These are phyloP conservation scores for Lasioglossum morio DNA, from an alignment of 2,888 invertebrate species.

Conservation along the genomic window DNA sequence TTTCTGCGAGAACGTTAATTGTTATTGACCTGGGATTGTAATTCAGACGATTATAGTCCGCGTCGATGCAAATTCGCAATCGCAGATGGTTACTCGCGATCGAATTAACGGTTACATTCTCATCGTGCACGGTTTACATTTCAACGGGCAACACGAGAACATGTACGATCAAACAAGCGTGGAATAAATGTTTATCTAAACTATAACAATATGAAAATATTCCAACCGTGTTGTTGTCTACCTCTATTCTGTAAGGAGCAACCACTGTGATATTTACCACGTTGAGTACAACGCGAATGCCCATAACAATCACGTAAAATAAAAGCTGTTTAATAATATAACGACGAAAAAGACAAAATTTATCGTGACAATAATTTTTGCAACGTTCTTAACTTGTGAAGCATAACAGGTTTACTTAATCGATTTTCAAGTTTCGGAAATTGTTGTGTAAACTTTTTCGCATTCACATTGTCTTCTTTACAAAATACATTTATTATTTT, in stretches of 20 bases:
- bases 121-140: background rate
- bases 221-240: background rate
- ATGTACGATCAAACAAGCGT: background rate
- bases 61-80: background rate
- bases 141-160: background rate
- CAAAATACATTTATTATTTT: background rate
- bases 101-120: background rate
- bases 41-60: background rate
- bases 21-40: background rate
- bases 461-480: background rate
- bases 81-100: background rate
- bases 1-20: background rate
- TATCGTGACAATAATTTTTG: too few relatives aligned
- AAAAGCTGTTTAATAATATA: too few relatives aligned
- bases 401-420: too few relatives aligned
- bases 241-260: background rate
- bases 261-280: background rate
- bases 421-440: too few relatives aligned
- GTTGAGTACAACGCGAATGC: too few relatives aligned
- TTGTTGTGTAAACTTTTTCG: background rate
- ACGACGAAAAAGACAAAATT: too few relatives aligned
- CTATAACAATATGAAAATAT: background rate
- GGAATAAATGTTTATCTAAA: background rate
- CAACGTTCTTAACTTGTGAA: too few relatives aligned
- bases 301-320: too few relatives aligned